These are phyloP conservation scores for Monomorium pharaonis DNA, from an alignment of 1,140 invertebrate genomes.

Conservation along the genomic window DNA sequence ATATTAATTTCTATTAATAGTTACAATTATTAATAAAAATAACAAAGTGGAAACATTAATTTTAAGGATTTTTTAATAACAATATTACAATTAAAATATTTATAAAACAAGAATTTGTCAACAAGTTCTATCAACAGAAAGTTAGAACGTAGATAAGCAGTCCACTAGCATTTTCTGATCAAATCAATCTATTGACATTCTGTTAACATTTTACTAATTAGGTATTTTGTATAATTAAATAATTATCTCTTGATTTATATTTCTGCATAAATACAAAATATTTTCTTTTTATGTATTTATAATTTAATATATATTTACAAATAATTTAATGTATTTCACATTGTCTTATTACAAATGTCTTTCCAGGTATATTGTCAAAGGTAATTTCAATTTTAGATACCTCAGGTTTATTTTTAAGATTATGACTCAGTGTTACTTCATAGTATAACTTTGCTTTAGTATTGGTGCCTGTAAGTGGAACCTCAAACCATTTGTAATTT, in stretches of 20 bases:
- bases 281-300: constrained; percentile 45
- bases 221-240: too few species aligned
- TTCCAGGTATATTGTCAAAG: constrained; percentile 55
- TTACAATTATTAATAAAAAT: too few species aligned
- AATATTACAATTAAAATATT: too few species aligned
- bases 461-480: constrained; percentile 69
- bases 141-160: too few species aligned
- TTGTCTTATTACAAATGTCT: constrained; percentile 66
- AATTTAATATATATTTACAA: background rate
- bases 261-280: constrained; percentile 7
- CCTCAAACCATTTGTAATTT: constrained; percentile 59
- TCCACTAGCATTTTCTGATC: too few species aligned
- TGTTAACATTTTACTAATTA: too few species aligned
- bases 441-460: constrained; percentile 67
- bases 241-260: background rate
- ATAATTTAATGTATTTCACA: background rate
- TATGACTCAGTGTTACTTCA: constrained; percentile 31
- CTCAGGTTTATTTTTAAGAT: constrained; percentile 2
- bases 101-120: too few species aligned
- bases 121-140: too few species aligned
- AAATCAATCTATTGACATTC: too few species aligned
- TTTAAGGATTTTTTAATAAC: too few species aligned
- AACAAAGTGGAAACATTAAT: too few species aligned
- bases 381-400: constrained; percentile 68
- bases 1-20: too few species aligned